Percentiles rank a stretch among this genome's conserved stretches.
Evolutionary conservation across 2,888 invertebrate genomes (phyloP).

Genomic region (Zaprionus lineosus): DNA sequence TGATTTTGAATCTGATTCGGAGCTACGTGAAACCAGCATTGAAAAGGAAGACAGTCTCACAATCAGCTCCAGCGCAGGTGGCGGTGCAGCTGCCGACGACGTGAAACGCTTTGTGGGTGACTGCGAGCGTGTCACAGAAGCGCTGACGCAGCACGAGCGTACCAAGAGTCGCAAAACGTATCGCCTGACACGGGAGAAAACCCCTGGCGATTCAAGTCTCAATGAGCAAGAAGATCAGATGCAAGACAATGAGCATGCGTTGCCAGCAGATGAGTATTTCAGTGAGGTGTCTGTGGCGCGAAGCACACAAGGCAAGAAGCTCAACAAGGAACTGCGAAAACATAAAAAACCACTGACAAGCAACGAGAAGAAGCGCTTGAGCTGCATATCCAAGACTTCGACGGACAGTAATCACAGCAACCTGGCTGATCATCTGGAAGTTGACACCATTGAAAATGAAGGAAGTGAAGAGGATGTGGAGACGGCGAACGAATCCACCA

Average conservation of each 20-base stretch:
- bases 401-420: conserved; percentile 82
- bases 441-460: conserved; percentile 47
- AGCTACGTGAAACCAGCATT: conserved; percentile 80
- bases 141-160: conserved; percentile 81
- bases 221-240: conserved; percentile 56
- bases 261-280: conserved; percentile 87
- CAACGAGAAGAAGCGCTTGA: conserved; percentile 80
- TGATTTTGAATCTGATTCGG: conserved; percentile 81
- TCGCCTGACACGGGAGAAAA: conserved; percentile 79
- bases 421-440: conserved; percentile 37
- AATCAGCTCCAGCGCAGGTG: conserved; percentile 52
- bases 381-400: conserved; percentile 82
- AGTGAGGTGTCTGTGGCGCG: conserved; percentile 68
- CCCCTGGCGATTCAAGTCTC: conserved; percentile 67
- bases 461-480: conserved; percentile 79
- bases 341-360: conserved; percentile 68
- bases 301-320: conserved; percentile 58
- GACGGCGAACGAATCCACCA: conserved; percentile 47
- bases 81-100: conserved; percentile 53
- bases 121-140: conserved; percentile 81
- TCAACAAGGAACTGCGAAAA: conserved; percentile 60
- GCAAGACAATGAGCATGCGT: conserved; percentile 84
- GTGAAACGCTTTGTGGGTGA: conserved; percentile 82
- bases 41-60: conserved; percentile 81
- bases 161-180: conserved; percentile 83